Evolutionary conservation across 2,888 invertebrate species (phyloP), one percentile per base, ranked within the genome.

Genomic region (Heterodera filipjevi): DNA sequence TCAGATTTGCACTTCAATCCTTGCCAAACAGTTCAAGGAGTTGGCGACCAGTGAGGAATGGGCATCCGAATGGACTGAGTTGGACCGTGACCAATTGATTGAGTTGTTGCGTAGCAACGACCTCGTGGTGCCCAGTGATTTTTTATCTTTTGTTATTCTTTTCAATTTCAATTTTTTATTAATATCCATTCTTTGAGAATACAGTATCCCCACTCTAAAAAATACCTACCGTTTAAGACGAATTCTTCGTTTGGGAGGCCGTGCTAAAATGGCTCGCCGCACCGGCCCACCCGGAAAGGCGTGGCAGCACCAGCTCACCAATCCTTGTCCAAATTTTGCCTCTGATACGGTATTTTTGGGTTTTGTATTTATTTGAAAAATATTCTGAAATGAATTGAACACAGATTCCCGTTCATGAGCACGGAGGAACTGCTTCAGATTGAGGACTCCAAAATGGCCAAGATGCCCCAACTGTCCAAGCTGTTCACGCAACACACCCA

Each of bases 351-450:
- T 82, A 19, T 30, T 19, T 2, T 49, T 22, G 1, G 22, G 12
- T 8, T 3, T 33, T 44, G n/a, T 72, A 53, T 35, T 53, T 35
- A n/a, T 22, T 27, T 66, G 12, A 53, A 44, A 14, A 75, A 75
- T 22, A 39, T 75, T 27, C 35, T 33, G 27, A 32, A 71, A 19
- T 39, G 64, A 14, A 14, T 6, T 64, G 64, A 6, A 39, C 78
- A 68, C 53, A 86, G 94, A 84, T 97, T 96, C 90, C 95, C 96
- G 1, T 95, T 96, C 95, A 96, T 97, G 95, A 93, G 94, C 30
- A 94, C 95, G 0, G 92, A 93, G 77, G 95, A 97, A 89, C 90
- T 97, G 82, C 94, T 94, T 0, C 91, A 95, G 71, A 79, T 86
- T n/a, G 86, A 87, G 64, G 77, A 35, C 33, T 82, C 82, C 16